Percentiles rank a stretch among this genome's conserved stretches.
These are phyloP conservation scores for Drosophila malerkotliana DNA, from an alignment of 1,140 invertebrate species.

Conservation along the genomic window DNA sequence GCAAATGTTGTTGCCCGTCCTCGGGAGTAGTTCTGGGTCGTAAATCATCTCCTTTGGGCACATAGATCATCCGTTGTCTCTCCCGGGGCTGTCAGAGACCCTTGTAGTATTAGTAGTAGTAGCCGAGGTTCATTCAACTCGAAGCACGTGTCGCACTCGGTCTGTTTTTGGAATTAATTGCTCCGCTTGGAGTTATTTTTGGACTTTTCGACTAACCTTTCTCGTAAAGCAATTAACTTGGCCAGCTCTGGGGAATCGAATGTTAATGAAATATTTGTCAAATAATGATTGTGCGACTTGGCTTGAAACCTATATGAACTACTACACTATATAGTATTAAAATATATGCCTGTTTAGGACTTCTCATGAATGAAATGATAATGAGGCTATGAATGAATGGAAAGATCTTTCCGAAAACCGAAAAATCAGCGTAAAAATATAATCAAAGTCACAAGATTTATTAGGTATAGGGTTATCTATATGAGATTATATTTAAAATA, in stretches of 20 bases:
- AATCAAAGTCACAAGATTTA: constrained; percentile 58
- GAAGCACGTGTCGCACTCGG: constrained; percentile 19
- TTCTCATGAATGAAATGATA: constrained; percentile 61
- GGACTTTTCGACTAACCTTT: constrained; percentile 20
- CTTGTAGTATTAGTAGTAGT: neutral
- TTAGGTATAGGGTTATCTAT: constrained; percentile 10
- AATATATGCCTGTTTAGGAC: neutral
- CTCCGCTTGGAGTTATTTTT: constrained; percentile 24
- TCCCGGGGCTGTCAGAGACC: neutral
- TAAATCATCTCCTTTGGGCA: constrained; percentile 31
- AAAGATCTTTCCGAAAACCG: constrained; percentile 6
- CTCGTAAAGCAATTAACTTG: constrained; percentile 29
- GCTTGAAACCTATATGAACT: no score
- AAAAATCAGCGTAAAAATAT: constrained; percentile 11
- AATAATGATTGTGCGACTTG: constrained; percentile 10
- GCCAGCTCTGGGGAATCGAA: constrained; percentile 23
- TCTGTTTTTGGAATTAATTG: constrained; percentile 14
- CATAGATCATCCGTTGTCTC: constrained; percentile 29
- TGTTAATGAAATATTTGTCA: constrained; percentile 41
- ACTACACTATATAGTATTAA: no score
- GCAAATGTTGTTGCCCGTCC: neutral
- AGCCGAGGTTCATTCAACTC: constrained; percentile 34
- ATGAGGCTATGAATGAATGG: constrained; percentile 54
- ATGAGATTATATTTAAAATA: constrained; percentile 1
- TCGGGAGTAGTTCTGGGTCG: neutral